Evolutionary conservation across 2,113 vertebrate genomes (phyloP).

Genomic region (Pycnonotus jocosus): DNA sequence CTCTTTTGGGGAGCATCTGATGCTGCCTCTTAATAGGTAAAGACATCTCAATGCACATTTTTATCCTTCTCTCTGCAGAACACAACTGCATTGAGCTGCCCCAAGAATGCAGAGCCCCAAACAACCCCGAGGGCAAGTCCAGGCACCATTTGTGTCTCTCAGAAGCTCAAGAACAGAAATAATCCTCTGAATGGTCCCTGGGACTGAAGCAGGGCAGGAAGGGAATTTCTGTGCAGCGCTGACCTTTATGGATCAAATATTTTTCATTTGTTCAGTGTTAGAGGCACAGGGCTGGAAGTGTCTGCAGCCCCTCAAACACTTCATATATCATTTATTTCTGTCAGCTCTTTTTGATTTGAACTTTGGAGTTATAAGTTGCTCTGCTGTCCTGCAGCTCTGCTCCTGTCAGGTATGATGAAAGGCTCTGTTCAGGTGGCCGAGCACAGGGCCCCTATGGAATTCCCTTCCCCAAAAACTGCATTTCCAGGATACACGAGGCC

Average conservation of each 20-base stretch:
- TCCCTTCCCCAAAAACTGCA: neutral
- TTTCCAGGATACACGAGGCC: neutral
- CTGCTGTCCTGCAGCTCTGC: neutral
- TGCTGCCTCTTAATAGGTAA: neutral
- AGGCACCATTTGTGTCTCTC: neutral
- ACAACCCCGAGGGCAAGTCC: neutral
- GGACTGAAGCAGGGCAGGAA: neutral
- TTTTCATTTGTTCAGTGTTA: neutral
- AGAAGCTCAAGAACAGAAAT: neutral
- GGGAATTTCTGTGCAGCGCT: neutral
- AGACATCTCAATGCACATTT: neutral
- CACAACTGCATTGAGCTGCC: neutral
- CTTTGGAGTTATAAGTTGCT: neutral
- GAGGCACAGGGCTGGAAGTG: neutral
- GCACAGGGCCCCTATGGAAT: neutral
- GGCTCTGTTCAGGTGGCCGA: neutral
- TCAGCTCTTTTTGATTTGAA: neutral
- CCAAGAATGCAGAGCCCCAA: neutral
- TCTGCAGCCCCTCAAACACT: neutral
- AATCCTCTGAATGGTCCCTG: neutral
- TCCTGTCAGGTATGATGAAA: conserved; percentile 13
- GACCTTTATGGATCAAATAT: conserved; percentile 15
- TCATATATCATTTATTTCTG: neutral
- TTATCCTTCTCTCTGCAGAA: neutral
- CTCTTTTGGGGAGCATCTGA: neutral